phyloP scores from a whole-genome alignment of 2,888 invertebrate genomes.

The Nipponacmea schrenckii region DNA sequence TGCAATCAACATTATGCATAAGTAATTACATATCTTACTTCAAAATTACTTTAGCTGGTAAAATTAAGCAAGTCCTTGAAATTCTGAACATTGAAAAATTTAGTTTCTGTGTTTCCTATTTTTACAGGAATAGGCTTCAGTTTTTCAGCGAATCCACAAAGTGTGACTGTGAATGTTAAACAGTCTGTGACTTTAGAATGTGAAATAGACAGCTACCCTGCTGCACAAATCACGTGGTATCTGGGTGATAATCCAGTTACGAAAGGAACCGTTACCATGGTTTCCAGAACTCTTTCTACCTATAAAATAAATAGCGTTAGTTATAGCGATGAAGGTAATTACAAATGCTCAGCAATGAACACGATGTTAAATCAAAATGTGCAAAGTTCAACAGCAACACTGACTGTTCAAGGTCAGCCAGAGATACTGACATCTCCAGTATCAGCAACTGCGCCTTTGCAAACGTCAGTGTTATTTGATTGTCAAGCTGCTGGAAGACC shows the following conservation, averaged over 20 bases:
- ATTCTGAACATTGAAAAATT: too few relatives aligned
- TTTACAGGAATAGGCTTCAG: neutral
- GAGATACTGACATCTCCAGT: slow-evolving; percentile 4
- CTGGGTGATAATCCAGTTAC: slow-evolving; percentile 8
- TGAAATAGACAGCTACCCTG: slow-evolving; percentile 2
- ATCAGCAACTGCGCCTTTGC: neutral
- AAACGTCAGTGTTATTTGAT: slow-evolving; percentile 12
- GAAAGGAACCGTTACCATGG: neutral
- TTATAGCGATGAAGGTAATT: slow-evolving; percentile 2
- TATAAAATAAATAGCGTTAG: neutral
- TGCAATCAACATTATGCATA: too few relatives aligned
- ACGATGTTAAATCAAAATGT: neutral
- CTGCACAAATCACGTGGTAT: slow-evolving; percentile 4
- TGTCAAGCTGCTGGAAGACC: slow-evolving; percentile 18
- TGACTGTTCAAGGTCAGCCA: slow-evolving; percentile 3
- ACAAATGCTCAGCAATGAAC: slow-evolving; percentile 14
- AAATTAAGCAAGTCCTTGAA: too few relatives aligned
- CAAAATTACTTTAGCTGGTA: too few relatives aligned
- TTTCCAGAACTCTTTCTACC: neutral
- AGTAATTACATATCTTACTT: too few relatives aligned
- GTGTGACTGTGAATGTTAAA: neutral
- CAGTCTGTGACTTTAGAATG: neutral
- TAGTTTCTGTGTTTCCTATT: too few relatives aligned
- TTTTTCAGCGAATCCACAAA: slow-evolving; percentile 4
- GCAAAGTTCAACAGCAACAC: neutral